Evolutionary conservation across 1,140 invertebrate species (phyloP), one percentile per base, ranked within the genome.

Genomic region (Drosophila nikananu): DNA sequence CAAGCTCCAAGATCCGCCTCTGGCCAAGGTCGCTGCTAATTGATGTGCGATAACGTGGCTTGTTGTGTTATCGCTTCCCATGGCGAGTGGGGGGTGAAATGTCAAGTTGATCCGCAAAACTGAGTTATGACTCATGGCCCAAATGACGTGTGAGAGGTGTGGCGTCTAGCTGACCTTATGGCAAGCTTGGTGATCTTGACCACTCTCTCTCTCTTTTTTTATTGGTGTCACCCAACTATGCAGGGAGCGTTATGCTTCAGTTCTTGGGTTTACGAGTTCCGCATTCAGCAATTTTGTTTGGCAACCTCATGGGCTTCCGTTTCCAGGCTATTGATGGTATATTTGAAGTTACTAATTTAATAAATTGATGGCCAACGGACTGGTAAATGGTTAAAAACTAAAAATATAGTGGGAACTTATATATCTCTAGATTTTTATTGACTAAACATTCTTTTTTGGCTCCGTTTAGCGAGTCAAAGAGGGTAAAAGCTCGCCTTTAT

Each of bases 91-190:
- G n/a, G 17, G 37, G 60, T 35, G 44, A 65, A 65, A 44, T 46
- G 63, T 67, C 64, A 59, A 65, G 59, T 49, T 72, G 58, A 66
- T 67, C 55, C 35, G 57, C 63, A 39, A 39, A 39, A 39, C 51
- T 79, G 80, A 83, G n/a, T 83, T 7, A 7, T 27, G 27, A 27
- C 27, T 27, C 80, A 83, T 49, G 23, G 5, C 9, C 23, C 39
- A 17, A 19, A 62, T 83, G 80, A 74, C 70, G 68, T 83, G 60
- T 41, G 7, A 37, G 32, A 21, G 3, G 2, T n/a, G 21, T 25
- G 19, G 15, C n/a, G 30, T 7, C 15, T 25, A 51, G 17, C 10
- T 5, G 15, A n/a, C 32, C 9, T 35, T n/a, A 21, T 19, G 10
- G 25, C 5, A n/a, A 30, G n/a, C 17, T 30, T 1, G 27, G 3